Base-by-base conservation (phyloP, 2,113 vertebrate genomes). In the Castor canadensis region DNA sequence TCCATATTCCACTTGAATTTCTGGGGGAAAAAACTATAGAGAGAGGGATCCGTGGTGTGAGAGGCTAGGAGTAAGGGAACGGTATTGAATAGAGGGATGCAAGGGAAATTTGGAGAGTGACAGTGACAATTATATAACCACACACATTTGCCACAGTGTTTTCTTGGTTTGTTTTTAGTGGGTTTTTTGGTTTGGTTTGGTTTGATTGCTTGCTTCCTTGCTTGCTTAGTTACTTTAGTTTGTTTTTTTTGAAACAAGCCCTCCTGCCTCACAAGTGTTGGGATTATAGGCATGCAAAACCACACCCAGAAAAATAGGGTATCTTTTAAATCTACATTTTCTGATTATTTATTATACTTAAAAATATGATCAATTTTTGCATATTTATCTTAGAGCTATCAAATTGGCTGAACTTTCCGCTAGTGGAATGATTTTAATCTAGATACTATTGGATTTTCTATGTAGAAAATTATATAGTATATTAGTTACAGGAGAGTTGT, bases 381-480 rank as follows among this genome's bases (percentile, higher is more conserved):
- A 52, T 85, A 89, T 89, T 73, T 92, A 43, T 85, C 45, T 94
- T 73, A 92, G 32, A 85, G 28, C 4, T 49, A 79, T n/a, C 26
- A 94, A 88, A 84, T 62, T 49, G 90, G 40, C 15, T 64, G 20
- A 67, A 93, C 10, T 60, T 91, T 79, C 54, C 71, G 16, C 67
- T 40, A 43, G 32, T 83, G 28, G 32, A 64, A 49, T 56, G 6
- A 72, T 79, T 95, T 83, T 80, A 91, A 66, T 60, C 40, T 56
- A 69, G 19, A 54, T 60, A 19, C 28, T 75, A 47, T 60, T 89
- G 67, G 32, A 67, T 73, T 75, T 69, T 77, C 19, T 80, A 43
- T 75, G 6, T 81, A 67, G 30, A 38, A 2, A 87, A 87, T 72
- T 69, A 69, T 32, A 80, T 75, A 67, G 54, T 35, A 75, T 87